Evolutionary conservation across 2,797 vertebrate species (phyloP).

Genomic region (Pseudochaenichthys georgianus): DNA sequence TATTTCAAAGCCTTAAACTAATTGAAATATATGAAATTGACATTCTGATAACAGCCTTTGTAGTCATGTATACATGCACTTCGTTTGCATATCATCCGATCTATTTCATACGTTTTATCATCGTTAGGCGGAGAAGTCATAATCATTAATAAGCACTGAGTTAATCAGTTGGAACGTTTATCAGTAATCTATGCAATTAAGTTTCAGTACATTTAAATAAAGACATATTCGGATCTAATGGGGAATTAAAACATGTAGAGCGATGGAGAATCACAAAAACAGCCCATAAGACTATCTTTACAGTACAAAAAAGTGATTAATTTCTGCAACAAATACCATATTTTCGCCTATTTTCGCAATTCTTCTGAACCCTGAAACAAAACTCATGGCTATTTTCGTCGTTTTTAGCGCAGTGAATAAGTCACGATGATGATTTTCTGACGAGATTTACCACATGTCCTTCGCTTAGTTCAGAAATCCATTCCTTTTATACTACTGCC

Average conservation of each 20-base stretch:
- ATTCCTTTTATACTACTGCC: neutral
- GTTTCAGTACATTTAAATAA: neutral
- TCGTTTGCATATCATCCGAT: slow-evolving; percentile 5
- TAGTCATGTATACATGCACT: neutral
- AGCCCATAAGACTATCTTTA: too few relatives aligned
- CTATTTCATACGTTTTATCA: neutral
- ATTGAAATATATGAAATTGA: neutral
- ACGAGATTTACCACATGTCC: neutral
- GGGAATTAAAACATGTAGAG: neutral
- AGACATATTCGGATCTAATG: neutral
- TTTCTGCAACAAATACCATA: neutral
- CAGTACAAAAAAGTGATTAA: neutral
- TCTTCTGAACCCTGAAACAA: neutral
- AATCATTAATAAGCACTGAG: slow-evolving; percentile 26
- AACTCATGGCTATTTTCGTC: too few relatives aligned
- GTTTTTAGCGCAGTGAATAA: neutral
- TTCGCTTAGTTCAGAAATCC: neutral
- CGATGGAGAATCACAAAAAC: neutral
- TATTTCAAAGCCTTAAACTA: neutral
- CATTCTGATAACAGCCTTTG: neutral
- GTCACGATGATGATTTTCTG: neutral
- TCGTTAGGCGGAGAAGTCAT: slow-evolving; percentile 17
- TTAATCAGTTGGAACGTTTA: slow-evolving; percentile 28
- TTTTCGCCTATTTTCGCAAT: neutral
- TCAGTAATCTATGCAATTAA: slow-evolving; percentile 26